Evolutionary conservation across 2,888 invertebrate species (phyloP), one percentile per base, ranked within the genome.

Genomic region (Drosophila setosimentum): DNA sequence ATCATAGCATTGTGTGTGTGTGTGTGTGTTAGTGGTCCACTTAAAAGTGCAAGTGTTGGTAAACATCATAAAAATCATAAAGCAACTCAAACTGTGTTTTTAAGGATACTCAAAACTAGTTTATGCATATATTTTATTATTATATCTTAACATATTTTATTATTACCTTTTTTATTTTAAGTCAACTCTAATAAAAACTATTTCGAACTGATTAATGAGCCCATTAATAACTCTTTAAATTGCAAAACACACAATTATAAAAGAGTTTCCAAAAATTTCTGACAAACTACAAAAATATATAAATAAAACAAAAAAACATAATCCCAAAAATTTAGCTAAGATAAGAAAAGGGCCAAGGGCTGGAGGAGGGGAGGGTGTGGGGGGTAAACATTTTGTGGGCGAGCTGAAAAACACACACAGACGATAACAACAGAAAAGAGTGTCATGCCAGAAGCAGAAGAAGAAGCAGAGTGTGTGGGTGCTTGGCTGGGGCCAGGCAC

Each of bases 301-400:
- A 29, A 42, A 53, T n/a, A 21, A 32, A 8, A 21, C 51, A 51
- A 10, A 32, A 51, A 30, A 30, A 21, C 33, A 27, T n/a, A n/a
- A 55, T 37, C n/a, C 10, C 35, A 51, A 63, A 21, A 55, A 21
- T 48, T 42, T 40, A 51, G 60, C 49, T 61, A 27, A 54, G 86
- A 84, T 83, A 84, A 78, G 83, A 68, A 40, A 79, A 73, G 69
- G 51, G 63, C 71, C 62, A 72, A 55, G 57, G 80, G 80, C 24
- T 24, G 45, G 8, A 45, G 45, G 7, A 24, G 16, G 8, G 24
- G 71, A 68, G 65, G 49, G 58, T 69, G 55, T 69, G 67, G 60
- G 80, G 80, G 76, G 82, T 84, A 82, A 87, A 68, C 73, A 50
- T 61, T 57, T 80, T 37, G 85, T 84, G 88, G 85, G 85, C 87